These are phyloP conservation scores for Heliocidaris erythrogramma DNA, from an alignment of 35 echinoderm and acorn worm genomes.

Conservation along the genomic window DNA sequence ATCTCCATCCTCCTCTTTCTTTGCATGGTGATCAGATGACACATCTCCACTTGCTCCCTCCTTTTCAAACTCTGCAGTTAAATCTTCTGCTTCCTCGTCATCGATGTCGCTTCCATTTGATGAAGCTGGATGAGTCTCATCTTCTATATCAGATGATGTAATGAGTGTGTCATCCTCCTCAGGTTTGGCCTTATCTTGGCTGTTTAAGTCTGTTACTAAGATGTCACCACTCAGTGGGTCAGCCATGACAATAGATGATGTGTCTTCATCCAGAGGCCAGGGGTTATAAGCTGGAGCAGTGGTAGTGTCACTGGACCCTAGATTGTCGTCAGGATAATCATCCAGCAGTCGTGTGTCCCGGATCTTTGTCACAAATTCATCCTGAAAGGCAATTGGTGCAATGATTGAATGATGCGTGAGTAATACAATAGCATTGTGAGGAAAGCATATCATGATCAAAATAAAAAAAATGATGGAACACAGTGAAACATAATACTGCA, in stretches of 20 bases:
- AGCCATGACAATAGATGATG: not conserved
- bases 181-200: not conserved
- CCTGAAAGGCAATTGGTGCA: constrained; percentile 41
- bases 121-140: not conserved
- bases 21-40: constrained; percentile 12
- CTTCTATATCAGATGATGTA: not conserved
- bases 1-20: constrained; percentile 28
- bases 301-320: no score
- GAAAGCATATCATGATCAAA: not conserved
- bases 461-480: not conserved
- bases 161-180: not conserved
- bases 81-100: constrained; percentile 28
- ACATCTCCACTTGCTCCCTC: not conserved
- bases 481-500: not conserved
- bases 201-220: constrained; percentile 1
- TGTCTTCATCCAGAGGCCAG: constrained; percentile 36
- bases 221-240: constrained; percentile 43
- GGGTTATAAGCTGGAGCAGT: constrained; percentile 12
- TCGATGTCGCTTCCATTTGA: not conserved
- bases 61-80: not conserved
- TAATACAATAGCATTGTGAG: not conserved
- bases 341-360: constrained; percentile 15
- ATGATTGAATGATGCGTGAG: not conserved
- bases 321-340: constrained; percentile 34
- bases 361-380: constrained; percentile 39